Evolutionary conservation across 2,888 invertebrate species (phyloP).

Genomic region (Deilephila porcellus): DNA sequence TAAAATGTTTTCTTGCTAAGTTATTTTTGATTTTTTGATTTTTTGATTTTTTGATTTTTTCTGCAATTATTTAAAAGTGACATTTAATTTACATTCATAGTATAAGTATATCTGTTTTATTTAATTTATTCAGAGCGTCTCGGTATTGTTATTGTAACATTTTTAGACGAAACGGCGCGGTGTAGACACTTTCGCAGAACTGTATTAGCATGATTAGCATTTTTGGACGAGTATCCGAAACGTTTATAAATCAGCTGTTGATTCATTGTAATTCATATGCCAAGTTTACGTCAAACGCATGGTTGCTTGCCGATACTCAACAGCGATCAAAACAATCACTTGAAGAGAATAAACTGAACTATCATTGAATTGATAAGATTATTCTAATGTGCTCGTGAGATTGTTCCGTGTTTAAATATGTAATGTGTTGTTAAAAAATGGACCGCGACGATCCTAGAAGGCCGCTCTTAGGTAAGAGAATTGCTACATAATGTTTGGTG

Average conservation of each 20-base stretch:
- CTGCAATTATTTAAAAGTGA: too few species aligned
- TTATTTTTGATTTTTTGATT: too few species aligned
- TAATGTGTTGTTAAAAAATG: slow-evolving; percentile 43
- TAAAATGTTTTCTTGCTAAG: too few species aligned
- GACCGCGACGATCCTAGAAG: slow-evolving; percentile 57
- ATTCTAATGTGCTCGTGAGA: not conserved
- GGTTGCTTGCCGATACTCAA: not conserved
- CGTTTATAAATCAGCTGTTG: slow-evolving; percentile 3
- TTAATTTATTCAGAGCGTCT: too few species aligned
- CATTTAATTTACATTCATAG: too few species aligned
- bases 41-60: too few species aligned
- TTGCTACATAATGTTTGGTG: not conserved
- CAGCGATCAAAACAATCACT: slow-evolving; percentile 7
- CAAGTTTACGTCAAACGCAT: not conserved
- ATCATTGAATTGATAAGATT: slow-evolving; percentile 10
- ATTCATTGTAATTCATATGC: not conserved
- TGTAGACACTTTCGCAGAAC: too few species aligned
- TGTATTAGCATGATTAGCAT: too few species aligned
- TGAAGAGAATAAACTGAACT: slow-evolving; percentile 1
- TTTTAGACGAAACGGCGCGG: too few species aligned
- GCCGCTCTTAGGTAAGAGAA: slow-evolving; percentile 55
- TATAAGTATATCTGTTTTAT: too few species aligned
- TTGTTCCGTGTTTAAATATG: slow-evolving; percentile 1
- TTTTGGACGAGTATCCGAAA: slow-evolving; percentile 19
- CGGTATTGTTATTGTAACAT: too few species aligned